Conservation (phyloP, 2,888 invertebrate species). For the Tuta absoluta region DNA sequence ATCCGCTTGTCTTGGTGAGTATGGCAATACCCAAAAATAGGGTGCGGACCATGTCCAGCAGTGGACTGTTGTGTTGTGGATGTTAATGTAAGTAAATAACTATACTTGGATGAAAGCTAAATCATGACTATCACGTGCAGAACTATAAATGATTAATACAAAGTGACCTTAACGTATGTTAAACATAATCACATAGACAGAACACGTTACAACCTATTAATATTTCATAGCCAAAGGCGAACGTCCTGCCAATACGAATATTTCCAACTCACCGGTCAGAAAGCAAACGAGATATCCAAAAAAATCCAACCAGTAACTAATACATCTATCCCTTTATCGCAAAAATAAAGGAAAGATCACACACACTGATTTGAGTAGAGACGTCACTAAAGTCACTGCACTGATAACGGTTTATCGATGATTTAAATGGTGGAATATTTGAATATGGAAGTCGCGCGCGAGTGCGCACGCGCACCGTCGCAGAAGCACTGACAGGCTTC, state of each 20-base stretch:
- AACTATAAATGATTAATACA: not conserved
- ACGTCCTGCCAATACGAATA: slow-evolving; percentile 32
- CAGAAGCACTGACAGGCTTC: slow-evolving; percentile 61
- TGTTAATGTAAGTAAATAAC: not conserved
- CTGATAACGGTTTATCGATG: slow-evolving; percentile 30
- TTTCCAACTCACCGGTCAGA: slow-evolving; percentile 36
- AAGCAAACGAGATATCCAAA: slow-evolving; percentile 45
- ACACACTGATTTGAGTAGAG: slow-evolving; percentile 41
- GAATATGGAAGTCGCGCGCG: slow-evolving; percentile 51
- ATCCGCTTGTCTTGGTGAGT: no score
- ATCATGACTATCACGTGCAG: not conserved
- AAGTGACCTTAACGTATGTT: slow-evolving; percentile 15
- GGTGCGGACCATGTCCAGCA: no score
- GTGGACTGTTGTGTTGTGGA: not conserved
- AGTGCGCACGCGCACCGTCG: slow-evolving; percentile 66
- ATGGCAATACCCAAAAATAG: no score
- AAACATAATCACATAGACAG: slow-evolving; percentile 16
- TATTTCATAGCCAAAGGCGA: slow-evolving; percentile 28
- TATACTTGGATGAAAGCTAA: no score
- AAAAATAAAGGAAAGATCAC: slow-evolving; percentile 65
- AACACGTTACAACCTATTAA: slow-evolving; percentile 22
- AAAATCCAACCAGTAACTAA: slow-evolving; percentile 48
- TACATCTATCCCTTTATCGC: slow-evolving; percentile 68
- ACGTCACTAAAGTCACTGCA: slow-evolving; percentile 50
- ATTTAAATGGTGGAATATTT: slow-evolving; percentile 27